Conservation (phyloP, 2,797 vertebrate genomes). For the Gambelia wislizenii region DNA sequence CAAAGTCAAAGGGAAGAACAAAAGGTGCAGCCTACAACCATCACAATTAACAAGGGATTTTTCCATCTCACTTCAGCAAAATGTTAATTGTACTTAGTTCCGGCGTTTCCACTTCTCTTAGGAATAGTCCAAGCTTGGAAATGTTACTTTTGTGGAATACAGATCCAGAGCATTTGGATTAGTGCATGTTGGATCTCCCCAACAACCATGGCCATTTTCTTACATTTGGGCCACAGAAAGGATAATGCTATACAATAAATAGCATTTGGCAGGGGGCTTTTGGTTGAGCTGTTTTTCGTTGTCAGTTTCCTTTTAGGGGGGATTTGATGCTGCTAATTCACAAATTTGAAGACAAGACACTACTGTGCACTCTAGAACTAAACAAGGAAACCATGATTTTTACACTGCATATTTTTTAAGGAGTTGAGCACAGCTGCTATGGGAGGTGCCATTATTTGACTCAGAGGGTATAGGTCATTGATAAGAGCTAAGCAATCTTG, state of each 20-base stretch:
- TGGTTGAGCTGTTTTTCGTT: background rate
- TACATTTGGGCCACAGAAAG: background rate
- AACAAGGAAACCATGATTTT: background rate
- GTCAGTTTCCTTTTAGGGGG: background rate
- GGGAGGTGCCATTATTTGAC: background rate
- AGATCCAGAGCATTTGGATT: too few species aligned
- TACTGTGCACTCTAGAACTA: background rate
- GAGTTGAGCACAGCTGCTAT: background rate
- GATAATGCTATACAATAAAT: background rate
- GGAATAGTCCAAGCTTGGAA: too few species aligned
- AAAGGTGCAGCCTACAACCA: background rate
- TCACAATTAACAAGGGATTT: too few species aligned
- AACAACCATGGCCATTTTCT: background rate
- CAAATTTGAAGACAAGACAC: background rate
- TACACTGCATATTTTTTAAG: background rate
- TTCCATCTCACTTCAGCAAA: background rate
- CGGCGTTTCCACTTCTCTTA: background rate
- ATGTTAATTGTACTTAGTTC: background rate
- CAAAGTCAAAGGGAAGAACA: conserved; percentile 1
- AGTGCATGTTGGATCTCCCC: too few species aligned
- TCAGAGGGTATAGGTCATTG: background rate
- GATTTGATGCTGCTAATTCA: background rate
- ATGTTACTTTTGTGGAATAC: too few species aligned
- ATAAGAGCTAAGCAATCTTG: background rate
- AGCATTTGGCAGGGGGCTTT: background rate